These are phyloP conservation scores for Hylaea fasciaria DNA, from an alignment of 2,888 invertebrate genomes.

Conservation along the genomic window DNA sequence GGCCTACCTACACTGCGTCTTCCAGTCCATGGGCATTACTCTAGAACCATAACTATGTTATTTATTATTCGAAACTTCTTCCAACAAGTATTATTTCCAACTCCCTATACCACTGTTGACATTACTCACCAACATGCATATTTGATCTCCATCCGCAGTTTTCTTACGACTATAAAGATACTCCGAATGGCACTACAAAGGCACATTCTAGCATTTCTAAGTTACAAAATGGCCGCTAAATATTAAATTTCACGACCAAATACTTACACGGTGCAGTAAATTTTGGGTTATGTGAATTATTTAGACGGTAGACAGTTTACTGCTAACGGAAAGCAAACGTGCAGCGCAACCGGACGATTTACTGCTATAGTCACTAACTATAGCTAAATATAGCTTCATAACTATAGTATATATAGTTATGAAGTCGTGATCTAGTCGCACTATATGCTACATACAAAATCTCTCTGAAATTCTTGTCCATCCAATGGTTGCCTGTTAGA, in stretches of 20 bases:
- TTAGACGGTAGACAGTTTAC: conserved; percentile 18
- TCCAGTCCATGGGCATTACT: too few relatives aligned
- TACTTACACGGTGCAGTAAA: conserved; percentile 42
- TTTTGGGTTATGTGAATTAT: conserved; percentile 48
- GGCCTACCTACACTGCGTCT: too few relatives aligned
- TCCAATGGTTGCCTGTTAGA: too few relatives aligned
- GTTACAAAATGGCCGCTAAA: conserved; percentile 41
- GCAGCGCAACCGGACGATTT: too few relatives aligned
- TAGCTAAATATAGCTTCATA: too few relatives aligned
- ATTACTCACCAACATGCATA: not conserved
- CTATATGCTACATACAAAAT: too few relatives aligned
- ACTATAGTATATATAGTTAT: too few relatives aligned
- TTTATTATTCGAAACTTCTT: too few relatives aligned
- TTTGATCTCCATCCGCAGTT: conserved; percentile 7
- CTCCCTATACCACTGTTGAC: not conserved
- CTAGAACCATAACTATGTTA: too few relatives aligned
- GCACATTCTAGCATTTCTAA: conserved; percentile 32
- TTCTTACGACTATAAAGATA: conserved; percentile 15
- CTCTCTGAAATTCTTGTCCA: too few relatives aligned
- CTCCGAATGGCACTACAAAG: conserved; percentile 29
- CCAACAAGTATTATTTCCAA: not conserved
- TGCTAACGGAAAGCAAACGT: conserved; percentile 13
- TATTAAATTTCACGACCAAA: conserved; percentile 50
- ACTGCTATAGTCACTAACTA: too few relatives aligned
- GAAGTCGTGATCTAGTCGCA: too few relatives aligned